Evolutionary conservation across 2,888 invertebrate species (phyloP).

Genomic region (Ashinkailepas kermadecensis): DNA sequence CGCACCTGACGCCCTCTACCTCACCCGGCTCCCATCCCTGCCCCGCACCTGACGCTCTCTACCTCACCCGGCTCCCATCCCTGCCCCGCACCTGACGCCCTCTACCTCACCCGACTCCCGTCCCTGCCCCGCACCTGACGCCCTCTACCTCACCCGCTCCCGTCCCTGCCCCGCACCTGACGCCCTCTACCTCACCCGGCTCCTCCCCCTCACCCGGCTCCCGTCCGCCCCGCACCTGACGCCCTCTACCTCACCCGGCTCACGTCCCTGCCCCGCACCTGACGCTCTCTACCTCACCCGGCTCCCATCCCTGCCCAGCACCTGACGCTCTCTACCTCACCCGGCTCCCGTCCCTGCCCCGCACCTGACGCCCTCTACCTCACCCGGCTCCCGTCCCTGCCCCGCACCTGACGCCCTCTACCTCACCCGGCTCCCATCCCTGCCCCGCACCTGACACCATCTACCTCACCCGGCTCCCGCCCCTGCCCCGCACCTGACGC

Average conservation of each 20-base stretch:
- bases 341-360: background rate
- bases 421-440: background rate
- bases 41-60: background rate
- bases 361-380: background rate
- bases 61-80: too few relatives aligned
- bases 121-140: background rate
- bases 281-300: too few relatives aligned
- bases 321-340: too few relatives aligned
- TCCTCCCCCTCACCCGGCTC: background rate
- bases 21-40: background rate
- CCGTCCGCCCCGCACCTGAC: background rate
- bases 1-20: too few relatives aligned
- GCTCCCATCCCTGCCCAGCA: too few relatives aligned
- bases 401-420: background rate
- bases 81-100: background rate
- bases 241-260: too few relatives aligned
- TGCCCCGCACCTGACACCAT: background rate
- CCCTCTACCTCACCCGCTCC: too few relatives aligned
- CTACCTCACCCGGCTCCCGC: too few relatives aligned
- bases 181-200: too few relatives aligned
- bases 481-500: background rate
- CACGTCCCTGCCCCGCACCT: too few relatives aligned
- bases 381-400: too few relatives aligned
- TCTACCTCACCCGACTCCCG: background rate
- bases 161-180: too few relatives aligned